phyloP scores from a whole-genome alignment of 2,113 vertebrate species.

The Cairina moschata region DNA sequence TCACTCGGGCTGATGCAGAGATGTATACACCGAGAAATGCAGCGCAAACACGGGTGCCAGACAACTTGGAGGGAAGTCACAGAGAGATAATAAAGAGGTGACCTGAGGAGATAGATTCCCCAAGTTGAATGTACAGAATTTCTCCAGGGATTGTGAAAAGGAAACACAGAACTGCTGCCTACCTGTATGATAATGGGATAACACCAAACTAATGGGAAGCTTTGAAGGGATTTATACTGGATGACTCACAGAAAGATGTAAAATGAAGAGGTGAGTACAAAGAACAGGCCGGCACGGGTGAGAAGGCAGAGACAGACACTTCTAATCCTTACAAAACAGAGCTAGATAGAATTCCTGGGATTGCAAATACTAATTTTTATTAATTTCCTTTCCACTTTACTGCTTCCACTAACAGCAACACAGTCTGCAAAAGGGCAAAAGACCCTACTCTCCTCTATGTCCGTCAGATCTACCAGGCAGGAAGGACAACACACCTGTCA shows the following conservation, averaged over 20 bases:
- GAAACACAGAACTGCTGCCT: background rate
- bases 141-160: background rate
- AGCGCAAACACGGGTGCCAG: background rate
- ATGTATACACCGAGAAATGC: background rate
- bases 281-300: background rate
- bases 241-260: background rate
- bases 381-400: background rate
- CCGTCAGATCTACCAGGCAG: background rate
- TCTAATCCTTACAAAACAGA: background rate
- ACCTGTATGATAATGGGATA: background rate
- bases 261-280: background rate
- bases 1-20: background rate
- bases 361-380: background rate
- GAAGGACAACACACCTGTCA: background rate
- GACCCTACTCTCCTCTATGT: background rate
- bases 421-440: background rate
- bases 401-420: rapidly evolving
- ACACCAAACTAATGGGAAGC: background rate
- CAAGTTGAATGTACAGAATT: background rate
- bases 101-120: background rate
- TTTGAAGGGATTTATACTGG: background rate
- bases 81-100: background rate
- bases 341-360: background rate
- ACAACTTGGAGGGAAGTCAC: background rate
- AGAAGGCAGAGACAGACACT: background rate